Evolutionary conservation across 2,797 vertebrate genomes (phyloP).

Genomic region (Oreochromis grahami): DNA sequence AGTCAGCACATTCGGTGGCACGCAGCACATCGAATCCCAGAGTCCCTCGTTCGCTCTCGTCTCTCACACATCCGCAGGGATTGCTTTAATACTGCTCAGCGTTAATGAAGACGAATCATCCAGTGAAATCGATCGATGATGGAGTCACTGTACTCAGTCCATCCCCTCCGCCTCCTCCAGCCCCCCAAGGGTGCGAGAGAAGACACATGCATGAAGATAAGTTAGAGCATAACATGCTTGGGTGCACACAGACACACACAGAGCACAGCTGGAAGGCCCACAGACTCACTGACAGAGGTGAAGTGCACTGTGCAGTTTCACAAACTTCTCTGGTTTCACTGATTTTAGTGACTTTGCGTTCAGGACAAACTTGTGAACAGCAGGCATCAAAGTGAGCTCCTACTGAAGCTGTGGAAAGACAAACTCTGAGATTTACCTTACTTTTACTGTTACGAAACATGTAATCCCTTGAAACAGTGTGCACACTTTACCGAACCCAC

Average conservation of each 20-base stretch:
- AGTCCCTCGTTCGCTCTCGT: not conserved
- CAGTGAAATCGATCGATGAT: conserved; percentile 69
- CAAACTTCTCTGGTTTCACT: not conserved
- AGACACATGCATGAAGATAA: not conserved
- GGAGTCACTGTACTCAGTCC: conserved; percentile 48
- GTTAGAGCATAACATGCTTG: not conserved
- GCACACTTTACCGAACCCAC: not conserved
- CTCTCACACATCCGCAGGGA: conserved; percentile 22
- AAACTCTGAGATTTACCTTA: conserved; percentile 1
- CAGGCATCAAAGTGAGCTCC: conserved; percentile 41
- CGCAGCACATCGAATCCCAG: not conserved
- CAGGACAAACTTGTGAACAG: not conserved
- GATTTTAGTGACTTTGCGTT: not conserved
- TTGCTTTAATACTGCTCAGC: conserved; percentile 58
- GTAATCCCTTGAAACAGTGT: not conserved
- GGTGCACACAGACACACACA: not conserved
- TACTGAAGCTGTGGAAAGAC: not conserved
- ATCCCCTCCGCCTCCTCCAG: not conserved
- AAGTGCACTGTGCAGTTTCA: not conserved
- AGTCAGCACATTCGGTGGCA: conserved; percentile 24
- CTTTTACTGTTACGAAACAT: not conserved
- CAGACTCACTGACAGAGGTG: not conserved
- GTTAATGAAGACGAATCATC: conserved; percentile 78
- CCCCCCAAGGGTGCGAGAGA: not conserved
- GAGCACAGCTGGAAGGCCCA: not conserved